Evolutionary conservation across 1,140 invertebrate genomes (phyloP).

Genomic region (Tetraneura akinire): DNA sequence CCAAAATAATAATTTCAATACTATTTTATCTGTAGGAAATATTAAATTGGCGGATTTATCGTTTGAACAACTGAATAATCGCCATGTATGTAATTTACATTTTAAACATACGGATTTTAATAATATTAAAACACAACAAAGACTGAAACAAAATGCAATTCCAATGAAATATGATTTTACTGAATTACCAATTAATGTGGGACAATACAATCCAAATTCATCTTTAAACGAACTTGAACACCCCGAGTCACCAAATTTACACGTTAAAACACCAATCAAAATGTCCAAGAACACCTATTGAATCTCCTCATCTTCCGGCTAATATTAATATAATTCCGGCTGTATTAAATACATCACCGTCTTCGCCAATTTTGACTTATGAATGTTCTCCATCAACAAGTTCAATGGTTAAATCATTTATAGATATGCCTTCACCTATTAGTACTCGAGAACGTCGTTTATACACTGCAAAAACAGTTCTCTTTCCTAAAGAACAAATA

Average conservation of each 20-base stretch:
- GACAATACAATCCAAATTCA: not conserved
- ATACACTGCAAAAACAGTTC: slow-evolving; percentile 17
- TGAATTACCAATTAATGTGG: too few relatives aligned
- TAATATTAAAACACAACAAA: slow-evolving; percentile 1
- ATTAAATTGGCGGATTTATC: not conserved
- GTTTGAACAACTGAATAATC: not conserved
- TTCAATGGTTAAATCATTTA: not conserved
- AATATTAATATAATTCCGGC: too few relatives aligned
- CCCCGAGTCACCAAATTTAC: not conserved
- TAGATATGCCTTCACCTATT: not conserved
- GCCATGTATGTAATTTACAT: not conserved
- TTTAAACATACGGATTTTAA: not conserved
- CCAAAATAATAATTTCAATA: too few relatives aligned
- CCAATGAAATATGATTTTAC: not conserved
- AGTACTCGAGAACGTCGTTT: not conserved
- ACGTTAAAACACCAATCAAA: not conserved
- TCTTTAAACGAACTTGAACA: not conserved
- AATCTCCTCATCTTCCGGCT: not conserved
- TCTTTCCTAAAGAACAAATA: not conserved
- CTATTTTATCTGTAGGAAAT: slow-evolving; percentile 4
- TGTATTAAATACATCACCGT: not conserved
- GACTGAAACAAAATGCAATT: not conserved
- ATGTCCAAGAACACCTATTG: not conserved
- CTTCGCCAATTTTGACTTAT: not conserved
- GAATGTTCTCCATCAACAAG: not conserved